Conservation (phyloP, 2,888 invertebrate genomes). For the Apamea sordens region DNA sequence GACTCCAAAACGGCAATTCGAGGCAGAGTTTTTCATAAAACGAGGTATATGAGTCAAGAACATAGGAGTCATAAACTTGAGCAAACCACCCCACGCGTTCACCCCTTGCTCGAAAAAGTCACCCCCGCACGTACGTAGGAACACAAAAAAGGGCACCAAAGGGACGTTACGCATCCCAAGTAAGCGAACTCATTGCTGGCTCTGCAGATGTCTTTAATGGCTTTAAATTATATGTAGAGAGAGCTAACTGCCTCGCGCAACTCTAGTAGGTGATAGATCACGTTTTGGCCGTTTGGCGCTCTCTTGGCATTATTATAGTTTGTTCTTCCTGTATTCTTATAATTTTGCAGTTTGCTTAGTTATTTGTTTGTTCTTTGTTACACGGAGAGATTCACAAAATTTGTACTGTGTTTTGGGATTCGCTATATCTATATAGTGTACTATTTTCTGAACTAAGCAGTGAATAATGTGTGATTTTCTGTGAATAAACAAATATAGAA, state of each 20-base stretch:
- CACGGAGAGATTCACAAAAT: background rate
- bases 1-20: constrained; percentile 84
- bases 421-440: rapidly evolving
- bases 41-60: constrained; percentile 89
- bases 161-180: constrained; percentile 89
- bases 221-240: constrained; percentile 90
- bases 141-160: constrained; percentile 88
- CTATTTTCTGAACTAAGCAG: background rate
- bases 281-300: constrained; percentile 66
- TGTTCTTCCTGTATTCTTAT: constrained; percentile 55
- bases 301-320: constrained; percentile 43
- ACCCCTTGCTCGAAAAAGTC: constrained; percentile 90
- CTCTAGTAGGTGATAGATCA: constrained; percentile 85
- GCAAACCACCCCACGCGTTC: constrained; percentile 84
- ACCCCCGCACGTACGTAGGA: constrained; percentile 89
- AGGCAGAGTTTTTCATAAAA: constrained; percentile 87
- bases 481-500: constrained; percentile 1
- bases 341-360: constrained; percentile 36
- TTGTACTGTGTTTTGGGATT: background rate
- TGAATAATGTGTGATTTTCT: background rate
- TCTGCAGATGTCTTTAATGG: constrained; percentile 90
- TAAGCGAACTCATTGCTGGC: constrained; percentile 88
- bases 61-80: constrained; percentile 87
- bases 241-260: constrained; percentile 85
- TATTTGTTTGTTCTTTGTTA: constrained; percentile 38